Percentiles rank a stretch among this genome's conserved stretches.
phyloP scores from a whole-genome alignment of 2,888 invertebrate species.

The Omphaloscelis lunosa region DNA sequence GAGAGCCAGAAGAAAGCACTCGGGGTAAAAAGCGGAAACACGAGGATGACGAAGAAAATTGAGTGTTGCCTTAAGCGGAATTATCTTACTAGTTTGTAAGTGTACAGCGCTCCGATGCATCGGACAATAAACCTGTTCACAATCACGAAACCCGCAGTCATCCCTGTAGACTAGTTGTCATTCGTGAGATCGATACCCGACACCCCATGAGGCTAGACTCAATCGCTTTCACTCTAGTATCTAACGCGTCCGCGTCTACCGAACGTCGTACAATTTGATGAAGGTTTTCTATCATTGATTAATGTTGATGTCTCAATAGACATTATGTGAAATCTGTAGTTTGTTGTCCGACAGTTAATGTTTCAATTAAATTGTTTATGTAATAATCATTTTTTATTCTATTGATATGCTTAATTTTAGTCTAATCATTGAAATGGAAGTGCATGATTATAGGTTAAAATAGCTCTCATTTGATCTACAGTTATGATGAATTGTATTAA shows the following conservation, averaged over 20 bases:
- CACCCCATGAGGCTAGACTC: constrained; percentile 74
- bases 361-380: constrained; percentile 90
- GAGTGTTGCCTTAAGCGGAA: constrained; percentile 89
- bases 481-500: constrained; percentile 81
- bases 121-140: constrained; percentile 87
- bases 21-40: constrained; percentile 92
- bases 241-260: constrained; percentile 64
- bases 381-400: constrained; percentile 89
- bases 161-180: constrained; percentile 82
- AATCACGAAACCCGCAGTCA: constrained; percentile 76
- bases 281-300: constrained; percentile 78
- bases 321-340: constrained; percentile 87
- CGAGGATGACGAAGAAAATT: constrained; percentile 90
- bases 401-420: constrained; percentile 89
- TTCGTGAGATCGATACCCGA: constrained; percentile 80
- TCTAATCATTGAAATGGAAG: constrained; percentile 86
- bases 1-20: constrained; percentile 88
- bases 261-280: constrained; percentile 68
- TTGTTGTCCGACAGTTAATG: constrained; percentile 89
- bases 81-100: constrained; percentile 90
- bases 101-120: constrained; percentile 89
- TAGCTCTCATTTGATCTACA: constrained; percentile 86
- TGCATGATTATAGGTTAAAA: constrained; percentile 86
- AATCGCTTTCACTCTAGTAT: constrained; percentile 71
- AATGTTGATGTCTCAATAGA: constrained; percentile 79